phyloP scores from a whole-genome alignment of 2,797 vertebrate genomes.

The Anolis apletophallus region DNA sequence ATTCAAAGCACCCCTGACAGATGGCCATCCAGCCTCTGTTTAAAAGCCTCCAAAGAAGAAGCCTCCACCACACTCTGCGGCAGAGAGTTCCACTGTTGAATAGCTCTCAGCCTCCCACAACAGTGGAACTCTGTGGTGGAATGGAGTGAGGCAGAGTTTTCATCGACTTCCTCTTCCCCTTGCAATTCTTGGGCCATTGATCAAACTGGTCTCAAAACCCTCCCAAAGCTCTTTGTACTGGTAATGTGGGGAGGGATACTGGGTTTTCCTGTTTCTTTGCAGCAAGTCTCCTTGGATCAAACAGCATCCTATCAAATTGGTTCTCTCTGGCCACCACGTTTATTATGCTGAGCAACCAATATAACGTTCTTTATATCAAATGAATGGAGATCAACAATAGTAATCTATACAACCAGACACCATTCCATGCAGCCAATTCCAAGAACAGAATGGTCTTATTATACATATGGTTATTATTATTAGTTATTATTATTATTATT shows the following conservation, averaged over 20 bases:
- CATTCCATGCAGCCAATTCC: conserved; percentile 32
- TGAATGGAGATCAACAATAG: conserved; percentile 32
- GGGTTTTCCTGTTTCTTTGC: background rate
- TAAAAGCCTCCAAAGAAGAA: too few relatives aligned
- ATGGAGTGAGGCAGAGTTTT: background rate
- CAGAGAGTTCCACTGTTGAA: too few relatives aligned
- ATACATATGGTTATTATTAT: background rate
- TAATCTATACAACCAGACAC: conserved; percentile 21
- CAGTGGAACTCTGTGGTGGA: too few relatives aligned
- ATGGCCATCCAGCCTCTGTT: too few relatives aligned
- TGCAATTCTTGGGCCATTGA: background rate
- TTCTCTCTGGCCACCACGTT: background rate
- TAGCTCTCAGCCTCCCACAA: too few relatives aligned
- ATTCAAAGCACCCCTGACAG: too few relatives aligned
- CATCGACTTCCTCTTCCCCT: background rate
- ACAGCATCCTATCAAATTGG: background rate
- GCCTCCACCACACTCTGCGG: too few relatives aligned
- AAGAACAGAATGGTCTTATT: background rate
- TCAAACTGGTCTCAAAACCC: background rate
- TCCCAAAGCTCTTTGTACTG: background rate
- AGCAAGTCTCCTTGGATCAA: background rate
- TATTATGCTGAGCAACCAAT: background rate
- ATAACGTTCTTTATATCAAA: conserved; percentile 25
- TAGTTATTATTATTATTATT: background rate
- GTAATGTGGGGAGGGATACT: background rate